phyloP scores from a whole-genome alignment of 1,140 invertebrate genomes.

The Sesamia nonagrioides region DNA sequence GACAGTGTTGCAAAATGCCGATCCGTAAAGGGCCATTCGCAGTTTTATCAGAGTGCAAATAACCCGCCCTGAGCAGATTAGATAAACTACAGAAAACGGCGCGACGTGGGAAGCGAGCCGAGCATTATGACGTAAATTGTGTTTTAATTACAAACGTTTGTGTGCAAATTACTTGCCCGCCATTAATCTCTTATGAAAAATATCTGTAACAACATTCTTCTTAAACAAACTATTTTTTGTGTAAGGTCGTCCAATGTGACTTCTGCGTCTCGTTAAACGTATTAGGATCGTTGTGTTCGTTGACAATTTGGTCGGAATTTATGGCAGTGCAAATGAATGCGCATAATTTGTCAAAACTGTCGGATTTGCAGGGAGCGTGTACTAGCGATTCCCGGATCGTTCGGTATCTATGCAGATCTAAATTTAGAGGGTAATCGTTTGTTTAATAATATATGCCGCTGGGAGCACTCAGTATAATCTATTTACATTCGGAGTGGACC shows the following conservation, averaged over 20 bases:
- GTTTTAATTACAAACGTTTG: slow-evolving; percentile 54
- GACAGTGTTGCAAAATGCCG: slow-evolving; percentile 63
- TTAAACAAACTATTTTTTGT: slow-evolving; percentile 34
- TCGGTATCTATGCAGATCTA: slow-evolving; percentile 68
- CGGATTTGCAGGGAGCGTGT: slow-evolving; percentile 63
- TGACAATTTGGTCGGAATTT: slow-evolving; percentile 53
- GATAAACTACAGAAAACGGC: slow-evolving; percentile 76
- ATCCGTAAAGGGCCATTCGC: slow-evolving; percentile 73
- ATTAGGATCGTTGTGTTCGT: slow-evolving; percentile 28
- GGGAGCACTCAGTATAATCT: slow-evolving; percentile 57
- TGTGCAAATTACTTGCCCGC: slow-evolving; percentile 39
- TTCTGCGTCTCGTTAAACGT: slow-evolving; percentile 32
- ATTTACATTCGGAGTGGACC: slow-evolving; percentile 58
- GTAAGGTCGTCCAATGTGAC: slow-evolving; percentile 46
- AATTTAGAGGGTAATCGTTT: slow-evolving; percentile 72
- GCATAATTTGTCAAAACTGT: slow-evolving; percentile 69
- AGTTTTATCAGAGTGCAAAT: slow-evolving; percentile 84
- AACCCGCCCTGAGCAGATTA: slow-evolving; percentile 81
- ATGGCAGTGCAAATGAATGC: slow-evolving; percentile 64
- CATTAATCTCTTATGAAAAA: slow-evolving; percentile 46
- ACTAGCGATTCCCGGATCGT: slow-evolving; percentile 58
- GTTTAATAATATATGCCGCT: slow-evolving; percentile 70
- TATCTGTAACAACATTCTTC: slow-evolving; percentile 38
- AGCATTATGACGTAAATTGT: slow-evolving; percentile 52
- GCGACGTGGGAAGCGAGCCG: slow-evolving; percentile 69